phyloP scores from a whole-genome alignment of 2,113 vertebrate species.

The Naja naja region DNA sequence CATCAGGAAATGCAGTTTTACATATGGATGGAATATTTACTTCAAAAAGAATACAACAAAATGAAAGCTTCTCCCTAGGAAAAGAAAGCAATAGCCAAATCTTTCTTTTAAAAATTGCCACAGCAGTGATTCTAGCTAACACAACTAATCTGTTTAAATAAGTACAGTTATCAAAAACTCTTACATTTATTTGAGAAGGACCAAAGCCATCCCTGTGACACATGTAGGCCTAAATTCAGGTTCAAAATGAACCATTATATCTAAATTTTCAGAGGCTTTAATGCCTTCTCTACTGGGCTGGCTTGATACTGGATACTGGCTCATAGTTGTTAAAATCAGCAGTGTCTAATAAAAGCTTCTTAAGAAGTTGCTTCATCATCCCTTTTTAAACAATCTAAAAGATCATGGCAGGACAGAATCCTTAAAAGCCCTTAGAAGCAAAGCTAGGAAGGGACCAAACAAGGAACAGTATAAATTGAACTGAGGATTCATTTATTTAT shows the following conservation, averaged over 20 bases:
- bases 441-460: not conserved
- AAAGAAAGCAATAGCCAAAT: not conserved
- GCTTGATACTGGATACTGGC: not conserved
- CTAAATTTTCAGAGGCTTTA: not conserved
- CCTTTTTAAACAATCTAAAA: not conserved
- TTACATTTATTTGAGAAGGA: not conserved
- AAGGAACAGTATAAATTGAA: not conserved
- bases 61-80: not conserved
- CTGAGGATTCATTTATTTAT: not conserved
- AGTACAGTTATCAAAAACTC: not conserved
- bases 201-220: not conserved
- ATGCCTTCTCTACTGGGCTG: not conserved
- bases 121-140: not conserved
- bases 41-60: not conserved
- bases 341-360: not conserved
- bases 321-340: not conserved
- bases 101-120: not conserved
- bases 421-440: not conserved
- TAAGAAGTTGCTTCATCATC: not conserved
- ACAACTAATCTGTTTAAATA: not conserved
- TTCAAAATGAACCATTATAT: not conserved
- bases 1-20: not conserved
- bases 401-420: not conserved
- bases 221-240: not conserved
- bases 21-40: not conserved